phyloP scores from a whole-genome alignment of 2,888 invertebrate genomes.

The Neocrepidodera transversa region DNA sequence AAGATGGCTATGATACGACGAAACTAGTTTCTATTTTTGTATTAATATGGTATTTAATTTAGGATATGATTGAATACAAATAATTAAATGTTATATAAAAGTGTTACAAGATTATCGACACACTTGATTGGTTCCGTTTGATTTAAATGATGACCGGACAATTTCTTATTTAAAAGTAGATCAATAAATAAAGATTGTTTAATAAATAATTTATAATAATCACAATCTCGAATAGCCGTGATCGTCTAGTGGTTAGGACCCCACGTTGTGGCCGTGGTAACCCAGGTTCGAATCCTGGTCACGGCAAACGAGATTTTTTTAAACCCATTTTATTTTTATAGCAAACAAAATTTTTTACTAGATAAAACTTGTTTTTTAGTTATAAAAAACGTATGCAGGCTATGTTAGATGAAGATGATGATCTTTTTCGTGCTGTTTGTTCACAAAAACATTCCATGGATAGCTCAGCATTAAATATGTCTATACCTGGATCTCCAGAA shows the following conservation, averaged over 20 bases:
- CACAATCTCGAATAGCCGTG: constrained; percentile 48
- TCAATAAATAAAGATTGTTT: background rate
- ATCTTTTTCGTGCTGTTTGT: constrained; percentile 57
- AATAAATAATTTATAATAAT: background rate
- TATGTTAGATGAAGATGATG: constrained; percentile 79
- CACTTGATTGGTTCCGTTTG: background rate
- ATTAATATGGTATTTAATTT: no score
- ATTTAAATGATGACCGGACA: no score
- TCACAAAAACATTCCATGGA: constrained; percentile 52
- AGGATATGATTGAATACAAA: no score
- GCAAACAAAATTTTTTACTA: no score
- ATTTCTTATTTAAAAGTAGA: background rate
- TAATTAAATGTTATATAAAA: no score
- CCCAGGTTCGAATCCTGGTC: constrained; percentile 70
- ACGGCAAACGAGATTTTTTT: constrained; percentile 49
- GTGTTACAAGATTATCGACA: background rate
- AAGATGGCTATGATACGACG: no score
- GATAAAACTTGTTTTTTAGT: constrained; percentile 68
- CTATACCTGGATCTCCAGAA: constrained; percentile 40
- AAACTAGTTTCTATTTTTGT: no score
- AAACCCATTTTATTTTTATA: no score
- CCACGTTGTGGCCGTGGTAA: constrained; percentile 70
- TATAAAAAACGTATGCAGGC: constrained; percentile 84
- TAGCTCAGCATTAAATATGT: constrained; percentile 56
- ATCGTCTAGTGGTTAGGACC: constrained; percentile 61